Evolutionary conservation across 2,888 invertebrate species (phyloP).

Genomic region (Rotaria macrura): DNA sequence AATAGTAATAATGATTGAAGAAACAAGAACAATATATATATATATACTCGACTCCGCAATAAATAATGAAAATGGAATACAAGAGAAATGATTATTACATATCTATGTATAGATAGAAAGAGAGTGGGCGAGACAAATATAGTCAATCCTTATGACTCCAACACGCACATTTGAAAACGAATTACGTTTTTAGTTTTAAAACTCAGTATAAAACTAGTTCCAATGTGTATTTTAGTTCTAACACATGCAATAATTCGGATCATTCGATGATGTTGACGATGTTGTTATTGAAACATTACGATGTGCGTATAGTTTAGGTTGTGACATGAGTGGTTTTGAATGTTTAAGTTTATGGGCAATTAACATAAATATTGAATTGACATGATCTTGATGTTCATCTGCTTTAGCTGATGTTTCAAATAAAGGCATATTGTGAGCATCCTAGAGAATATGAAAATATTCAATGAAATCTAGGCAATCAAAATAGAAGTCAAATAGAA

Average conservation of each 20-base stretch:
- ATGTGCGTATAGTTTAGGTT: not conserved
- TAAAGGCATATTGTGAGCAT: conserved; percentile 59
- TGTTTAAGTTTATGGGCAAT: conserved; percentile 64
- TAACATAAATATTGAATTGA: conserved; percentile 71
- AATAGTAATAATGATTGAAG: not conserved
- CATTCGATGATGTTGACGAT: not conserved
- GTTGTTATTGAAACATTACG: not conserved
- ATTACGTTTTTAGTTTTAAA: not conserved
- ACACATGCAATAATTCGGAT: not conserved
- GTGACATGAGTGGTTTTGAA: conserved; percentile 26
- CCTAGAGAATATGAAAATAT: conserved; percentile 41
- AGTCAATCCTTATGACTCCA: not conserved
- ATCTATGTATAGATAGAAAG: not conserved
- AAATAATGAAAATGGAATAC: not conserved
- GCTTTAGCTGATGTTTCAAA: conserved; percentile 72
- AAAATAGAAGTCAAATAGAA: not conserved
- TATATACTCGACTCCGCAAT: not conserved
- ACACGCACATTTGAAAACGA: not conserved
- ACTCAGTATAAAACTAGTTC: not conserved
- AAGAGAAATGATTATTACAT: not conserved
- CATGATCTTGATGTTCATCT: conserved; percentile 63
- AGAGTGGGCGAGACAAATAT: not conserved
- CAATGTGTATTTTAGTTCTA: not conserved
- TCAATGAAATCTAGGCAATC: not conserved
- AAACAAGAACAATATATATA: not conserved